Base-by-base conservation (phyloP, 2,113 vertebrate species). In the Xerus inauris region DNA sequence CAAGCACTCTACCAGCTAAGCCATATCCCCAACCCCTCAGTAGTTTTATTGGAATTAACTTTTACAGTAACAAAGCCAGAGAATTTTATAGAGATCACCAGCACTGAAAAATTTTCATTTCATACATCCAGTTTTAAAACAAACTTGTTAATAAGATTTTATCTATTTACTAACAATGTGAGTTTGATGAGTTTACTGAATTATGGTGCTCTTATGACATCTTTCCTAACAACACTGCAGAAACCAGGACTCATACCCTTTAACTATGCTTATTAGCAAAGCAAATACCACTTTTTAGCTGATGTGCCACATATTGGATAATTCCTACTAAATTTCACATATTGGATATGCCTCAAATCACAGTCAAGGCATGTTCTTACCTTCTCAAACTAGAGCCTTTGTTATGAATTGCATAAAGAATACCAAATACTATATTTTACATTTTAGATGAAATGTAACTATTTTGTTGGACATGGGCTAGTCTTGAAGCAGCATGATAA, bases 1-100 rank as follows among this genome's bases (percentile, higher is more conserved):
- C n/a, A n/a, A n/a, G n/a, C n/a, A n/a, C n/a, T n/a, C n/a, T n/a
- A n/a, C n/a, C n/a, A n/a, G n/a, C n/a, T n/a, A n/a, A n/a, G n/a
- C n/a, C n/a, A n/a, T n/a, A n/a, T n/a, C n/a, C n/a, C n/a, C n/a
- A n/a, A n/a, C n/a, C n/a, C n/a, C n/a, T n/a, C 5, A 97, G 96
- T 79, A 87, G 77, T 75, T 94, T 97, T 97, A 92, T 26, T 76
- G 89, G 47, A 96, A 96, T 88, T 67, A 67, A 97, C 97, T 49
- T 72, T 94, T 28, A n/a, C 91, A 92, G 42, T 97, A 59, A 96
- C 64, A 88, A 59, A 57, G 38, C 51, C 45, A 93, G 38, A 96
- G 14, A 97, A 95, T 94, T 95, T 96, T 64, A 87, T 30, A 93
- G 45, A 95, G 95, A 87, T 90, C 92, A 98, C 76, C 96, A 97